Percentiles rank a stretch among this genome's conserved stretches.
These are phyloP conservation scores for Limnephilus marmoratus DNA, from an alignment of 2,888 invertebrate species.

Conservation along the genomic window DNA sequence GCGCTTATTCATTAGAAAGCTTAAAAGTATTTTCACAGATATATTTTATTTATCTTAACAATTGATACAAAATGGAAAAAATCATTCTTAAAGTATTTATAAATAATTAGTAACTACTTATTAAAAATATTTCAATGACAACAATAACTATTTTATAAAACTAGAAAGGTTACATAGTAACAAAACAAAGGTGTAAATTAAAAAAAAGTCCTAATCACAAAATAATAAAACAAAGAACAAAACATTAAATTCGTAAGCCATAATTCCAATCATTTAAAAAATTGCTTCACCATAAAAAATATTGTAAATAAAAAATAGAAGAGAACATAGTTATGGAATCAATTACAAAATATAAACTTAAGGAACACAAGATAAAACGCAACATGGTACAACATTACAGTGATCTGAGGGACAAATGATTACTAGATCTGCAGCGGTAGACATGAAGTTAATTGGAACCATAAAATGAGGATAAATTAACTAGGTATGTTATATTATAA, in stretches of 20 bases:
- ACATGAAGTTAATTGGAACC: not conserved
- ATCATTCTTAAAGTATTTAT: not conserved
- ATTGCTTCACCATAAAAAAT: not conserved
- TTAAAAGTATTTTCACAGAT: not conserved
- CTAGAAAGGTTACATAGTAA: not conserved
- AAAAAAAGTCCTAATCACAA: not conserved
- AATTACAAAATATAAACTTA: not conserved
- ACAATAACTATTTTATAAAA: not conserved
- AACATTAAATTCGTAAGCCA: not conserved
- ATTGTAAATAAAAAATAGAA: not conserved
- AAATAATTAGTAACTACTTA: not conserved
- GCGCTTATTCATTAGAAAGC: not conserved
- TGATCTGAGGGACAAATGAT: not conserved
- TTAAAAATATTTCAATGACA: not conserved
- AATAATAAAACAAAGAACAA: not conserved
- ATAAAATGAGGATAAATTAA: not conserved
- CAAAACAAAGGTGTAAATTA: not conserved
- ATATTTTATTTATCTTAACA: not conserved
- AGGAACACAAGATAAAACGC: not conserved
- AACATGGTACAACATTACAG: not conserved
- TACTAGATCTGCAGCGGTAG: not conserved
- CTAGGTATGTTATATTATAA: too few relatives aligned
- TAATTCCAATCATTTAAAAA: not conserved
- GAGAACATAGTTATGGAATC: not conserved
- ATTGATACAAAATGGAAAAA: not conserved